Conservation (phyloP, 64 coral and sea anemone genomes). For the Anthopleura sola region DNA sequence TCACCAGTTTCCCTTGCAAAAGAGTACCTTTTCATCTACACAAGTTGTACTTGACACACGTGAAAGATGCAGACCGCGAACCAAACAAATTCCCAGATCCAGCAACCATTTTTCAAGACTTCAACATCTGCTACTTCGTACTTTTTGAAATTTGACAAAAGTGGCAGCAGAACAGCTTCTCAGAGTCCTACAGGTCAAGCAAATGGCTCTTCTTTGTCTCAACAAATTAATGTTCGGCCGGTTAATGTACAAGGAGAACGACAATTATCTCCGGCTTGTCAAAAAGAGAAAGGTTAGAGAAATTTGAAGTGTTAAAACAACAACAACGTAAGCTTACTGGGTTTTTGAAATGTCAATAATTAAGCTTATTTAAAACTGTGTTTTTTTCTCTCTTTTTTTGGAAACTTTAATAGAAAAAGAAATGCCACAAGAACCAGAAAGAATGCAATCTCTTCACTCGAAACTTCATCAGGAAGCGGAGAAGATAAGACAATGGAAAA, state of each 20-base stretch:
- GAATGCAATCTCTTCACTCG: slow-evolving; percentile 82
- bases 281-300: slow-evolving; percentile 77
- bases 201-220: slow-evolving; percentile 31
- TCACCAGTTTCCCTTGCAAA: neutral
- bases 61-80: slow-evolving; percentile 52
- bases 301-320: neutral
- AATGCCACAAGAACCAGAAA: slow-evolving; percentile 66
- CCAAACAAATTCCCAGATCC: slow-evolving; percentile 69
- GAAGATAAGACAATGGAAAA: slow-evolving; percentile 98
- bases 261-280: slow-evolving; percentile 44
- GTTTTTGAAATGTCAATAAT: neutral
- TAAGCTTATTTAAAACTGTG: neutral
- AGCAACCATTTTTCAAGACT: slow-evolving; percentile 96
- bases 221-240: slow-evolving; percentile 59
- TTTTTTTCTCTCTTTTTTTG: neutral
- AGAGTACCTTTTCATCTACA: neutral
- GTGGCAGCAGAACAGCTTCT: slow-evolving; percentile 25
- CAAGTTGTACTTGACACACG: neutral
- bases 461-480: slow-evolving; percentile 97
- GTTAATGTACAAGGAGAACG: slow-evolving; percentile 63
- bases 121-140: slow-evolving; percentile 59
- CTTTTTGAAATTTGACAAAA: slow-evolving; percentile 68
- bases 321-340: no score
- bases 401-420: slow-evolving; percentile 56
- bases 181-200: slow-evolving; percentile 43